Percentiles rank a stretch among this genome's conserved stretches.
Conservation (phyloP, 2,888 invertebrate genomes). For the Galeruca laticollis region DNA sequence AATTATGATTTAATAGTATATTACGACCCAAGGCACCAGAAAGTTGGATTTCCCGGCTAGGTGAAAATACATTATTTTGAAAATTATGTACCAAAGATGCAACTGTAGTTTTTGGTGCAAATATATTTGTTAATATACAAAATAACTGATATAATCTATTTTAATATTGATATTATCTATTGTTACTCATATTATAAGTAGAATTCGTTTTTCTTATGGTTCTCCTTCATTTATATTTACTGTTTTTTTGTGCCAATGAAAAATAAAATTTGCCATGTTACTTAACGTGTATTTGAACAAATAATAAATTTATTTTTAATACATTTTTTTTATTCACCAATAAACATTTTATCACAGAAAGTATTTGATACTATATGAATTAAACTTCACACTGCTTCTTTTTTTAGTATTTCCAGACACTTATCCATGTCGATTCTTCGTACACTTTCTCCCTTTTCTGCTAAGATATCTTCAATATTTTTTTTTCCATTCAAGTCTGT, state of each 20-base stretch:
- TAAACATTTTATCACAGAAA: conserved; percentile 17
- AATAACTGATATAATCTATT: too few relatives aligned
- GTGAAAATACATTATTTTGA: too few relatives aligned
- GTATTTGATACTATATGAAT: background rate
- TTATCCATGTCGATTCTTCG: conserved; percentile 65
- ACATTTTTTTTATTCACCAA: background rate
- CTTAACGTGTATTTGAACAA: conserved; percentile 37
- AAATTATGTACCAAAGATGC: too few relatives aligned
- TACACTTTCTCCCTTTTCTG: conserved; percentile 88
- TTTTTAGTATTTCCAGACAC: conserved; percentile 45
- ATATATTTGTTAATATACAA: too few relatives aligned
- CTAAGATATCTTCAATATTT: conserved; percentile 93
- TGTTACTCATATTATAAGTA: background rate
- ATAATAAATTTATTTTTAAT: conserved; percentile 19
- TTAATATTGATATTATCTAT: background rate
- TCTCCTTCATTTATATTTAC: background rate
- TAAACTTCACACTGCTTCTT: background rate
- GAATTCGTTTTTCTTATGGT: background rate
- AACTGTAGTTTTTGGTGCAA: too few relatives aligned
- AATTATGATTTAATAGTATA: too few relatives aligned
- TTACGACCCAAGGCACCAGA: too few relatives aligned
- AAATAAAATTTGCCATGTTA: conserved; percentile 44
- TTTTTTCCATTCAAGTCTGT: conserved; percentile 79
- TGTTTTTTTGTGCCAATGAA: background rate
- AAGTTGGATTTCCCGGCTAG: too few relatives aligned